phyloP scores from a whole-genome alignment of 2,888 invertebrate species.

The Leucoptera coffeella region DNA sequence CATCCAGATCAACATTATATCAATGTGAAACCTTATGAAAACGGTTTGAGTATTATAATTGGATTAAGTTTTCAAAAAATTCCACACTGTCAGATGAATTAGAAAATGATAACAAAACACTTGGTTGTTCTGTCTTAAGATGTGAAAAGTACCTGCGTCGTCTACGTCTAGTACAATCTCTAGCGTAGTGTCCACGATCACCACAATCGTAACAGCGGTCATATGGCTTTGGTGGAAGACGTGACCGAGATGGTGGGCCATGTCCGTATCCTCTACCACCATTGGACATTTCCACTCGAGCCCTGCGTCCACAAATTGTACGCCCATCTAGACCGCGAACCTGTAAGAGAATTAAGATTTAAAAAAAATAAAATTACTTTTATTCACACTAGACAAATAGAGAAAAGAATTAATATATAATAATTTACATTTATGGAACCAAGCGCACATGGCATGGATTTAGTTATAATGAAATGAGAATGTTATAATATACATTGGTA shows the following conservation, averaged over 20 bases:
- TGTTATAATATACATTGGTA: not conserved
- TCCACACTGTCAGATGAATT: too few relatives aligned
- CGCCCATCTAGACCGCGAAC: slow-evolving; percentile 64
- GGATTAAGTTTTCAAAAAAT: too few relatives aligned
- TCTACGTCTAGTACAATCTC: slow-evolving; percentile 77
- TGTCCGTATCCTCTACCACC: slow-evolving; percentile 63
- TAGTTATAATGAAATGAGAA: not conserved
- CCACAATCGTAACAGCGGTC: slow-evolving; percentile 95
- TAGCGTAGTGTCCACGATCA: slow-evolving; percentile 87
- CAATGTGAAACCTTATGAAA: slow-evolving; percentile 29
- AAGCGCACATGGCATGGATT: too few relatives aligned
- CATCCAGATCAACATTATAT: slow-evolving; percentile 21
- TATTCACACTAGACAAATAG: too few relatives aligned
- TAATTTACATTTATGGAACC: too few relatives aligned
- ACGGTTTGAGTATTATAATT: not conserved
- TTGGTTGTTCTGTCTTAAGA: too few relatives aligned
- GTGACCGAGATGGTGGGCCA: slow-evolving; percentile 54
- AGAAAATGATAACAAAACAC: too few relatives aligned
- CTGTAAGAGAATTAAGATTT: slow-evolving; percentile 11
- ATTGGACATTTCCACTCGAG: slow-evolving; percentile 88
- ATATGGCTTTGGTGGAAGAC: slow-evolving; percentile 73
- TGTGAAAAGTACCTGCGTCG: slow-evolving; percentile 56
- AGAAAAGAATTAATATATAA: too few relatives aligned
- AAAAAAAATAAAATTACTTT: too few relatives aligned
- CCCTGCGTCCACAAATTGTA: slow-evolving; percentile 82